These are phyloP conservation scores for Lasius fuliginosus DNA, from an alignment of 2,888 invertebrate species.

Conservation along the genomic window DNA sequence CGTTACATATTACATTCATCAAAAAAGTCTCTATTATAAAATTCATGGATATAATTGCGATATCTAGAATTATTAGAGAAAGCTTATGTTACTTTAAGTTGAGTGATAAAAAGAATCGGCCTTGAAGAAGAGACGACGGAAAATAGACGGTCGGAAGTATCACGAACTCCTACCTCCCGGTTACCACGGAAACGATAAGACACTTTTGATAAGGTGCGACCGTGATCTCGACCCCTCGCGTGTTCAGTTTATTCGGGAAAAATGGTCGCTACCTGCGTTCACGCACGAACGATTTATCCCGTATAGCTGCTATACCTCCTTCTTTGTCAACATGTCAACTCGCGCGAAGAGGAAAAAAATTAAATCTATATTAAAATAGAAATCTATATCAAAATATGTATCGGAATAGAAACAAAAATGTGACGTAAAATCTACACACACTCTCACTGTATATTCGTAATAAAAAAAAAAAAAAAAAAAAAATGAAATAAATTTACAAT, in stretches of 20 bases:
- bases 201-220: constrained; percentile 80
- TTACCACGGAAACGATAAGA: constrained; percentile 80
- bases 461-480: neutral
- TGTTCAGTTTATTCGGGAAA: constrained; percentile 64
- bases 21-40: neutral
- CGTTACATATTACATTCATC: neutral
- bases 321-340: neutral
- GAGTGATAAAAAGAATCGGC: constrained; percentile 52
- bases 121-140: constrained; percentile 36
- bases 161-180: constrained; percentile 33
- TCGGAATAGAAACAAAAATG: neutral
- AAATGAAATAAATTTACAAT: neutral
- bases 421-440: neutral
- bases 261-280: constrained; percentile 45
- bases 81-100: constrained; percentile 36
- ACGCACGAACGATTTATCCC: constrained; percentile 41
- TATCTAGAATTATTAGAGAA: constrained; percentile 28
- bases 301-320: neutral
- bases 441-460: neutral
- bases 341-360: constrained; percentile 4
- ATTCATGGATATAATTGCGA: constrained; percentile 1
- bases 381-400: constrained; percentile 17
- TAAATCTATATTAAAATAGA: constrained; percentile 18
- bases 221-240: constrained; percentile 64
- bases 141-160: constrained; percentile 50